Base-by-base conservation (phyloP, 2,888 invertebrate species). In the Zele albiditarsus region DNA sequence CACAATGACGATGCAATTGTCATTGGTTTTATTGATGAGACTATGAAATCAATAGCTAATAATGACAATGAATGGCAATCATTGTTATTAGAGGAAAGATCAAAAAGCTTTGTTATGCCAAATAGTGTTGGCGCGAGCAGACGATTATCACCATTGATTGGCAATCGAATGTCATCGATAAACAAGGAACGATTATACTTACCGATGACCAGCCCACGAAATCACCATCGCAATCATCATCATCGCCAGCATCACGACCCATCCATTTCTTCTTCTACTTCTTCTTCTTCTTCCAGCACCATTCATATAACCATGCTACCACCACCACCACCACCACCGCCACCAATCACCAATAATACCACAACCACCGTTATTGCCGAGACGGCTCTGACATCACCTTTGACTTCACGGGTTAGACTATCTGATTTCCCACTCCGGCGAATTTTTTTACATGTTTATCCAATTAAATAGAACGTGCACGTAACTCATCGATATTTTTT, bases 261-360 rank as follows among this genome's bases (percentile, higher is more conserved):
- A 76, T 81, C 82, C 84, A 82, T 84, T 78, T 86, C 85, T 81
- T 86, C 86, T 83, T 87, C 88, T 80, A 84, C 84, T 79, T 85
- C 86, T 80, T 86, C 87, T 82, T 86, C 87, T 82, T 87, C 88
- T 82, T 88, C 86, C 83, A 87, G 88, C 86, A 88, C 87, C 79
- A 88, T 85, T 86, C 87, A 87, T 85, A 85, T 78, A 75, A 76
- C 84, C 85, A 84, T 84, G 82, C 83, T 86, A 85, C 84, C 85
- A 77, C 83, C 85, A 82, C 83, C 83, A 66, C 81, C 83, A 76
- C 84, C 85, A 77, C 83, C 85, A 82, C 83, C 87, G 70, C 83
- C 85, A 79, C 77, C 82, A 78, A 78, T 77, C 81, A 80, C 76
- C 77, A 79, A 73, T 78, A 73, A 70, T 60, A 75, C 63, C 78